Evolutionary conservation across 2,113 vertebrate species (phyloP), one percentile per base, ranked within the genome.

Genomic region (Columba janthina): DNA sequence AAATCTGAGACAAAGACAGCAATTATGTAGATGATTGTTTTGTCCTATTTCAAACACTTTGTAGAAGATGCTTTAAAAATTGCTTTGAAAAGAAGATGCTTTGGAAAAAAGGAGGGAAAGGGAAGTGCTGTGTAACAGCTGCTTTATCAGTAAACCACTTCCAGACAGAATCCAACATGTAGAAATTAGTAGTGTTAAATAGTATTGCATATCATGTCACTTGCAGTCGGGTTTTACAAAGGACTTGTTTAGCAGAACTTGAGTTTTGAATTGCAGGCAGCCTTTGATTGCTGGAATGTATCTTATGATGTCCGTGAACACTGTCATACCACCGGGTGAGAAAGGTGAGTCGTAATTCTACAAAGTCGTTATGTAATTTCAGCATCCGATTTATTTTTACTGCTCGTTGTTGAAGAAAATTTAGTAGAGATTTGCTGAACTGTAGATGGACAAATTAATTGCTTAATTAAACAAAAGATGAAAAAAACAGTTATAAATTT

Each of bases 271-370:
- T 87, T 97, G 12, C 94, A 99, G 99, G 95, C 99, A 99, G 95
- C 99, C 99, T 48, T 98, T 99, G 97, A 98, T 99, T 97, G 99
- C 99, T 81, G 99, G 99, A 93, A 99, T 99, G 89, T 99, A 99
- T 97, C 98, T 99, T 89, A 98, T 99, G 96, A 99, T 99, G 99
- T 99, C 99, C 80, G 96, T 98, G 89, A 98, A 99, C 89, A 98
- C 99, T 5, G 97, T 99, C 44, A 99, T 99, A 96, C 98, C 98
- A 64, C 98, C 99, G 67, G 99, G 99, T 26, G 98, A 99, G 85
- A 99, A 96, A 98, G 99, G 99, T 99, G 88, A 98, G 97, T 94
- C 5, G 5, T 66, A 73, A 9, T 29, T 64, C 26, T 66, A 31
- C 12, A 10, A 89, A 89, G 32, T 34, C 14, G 19, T 72, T 58